These are phyloP conservation scores for Valencia hispanica DNA, from an alignment of 2,797 vertebrate species.

Conservation along the genomic window DNA sequence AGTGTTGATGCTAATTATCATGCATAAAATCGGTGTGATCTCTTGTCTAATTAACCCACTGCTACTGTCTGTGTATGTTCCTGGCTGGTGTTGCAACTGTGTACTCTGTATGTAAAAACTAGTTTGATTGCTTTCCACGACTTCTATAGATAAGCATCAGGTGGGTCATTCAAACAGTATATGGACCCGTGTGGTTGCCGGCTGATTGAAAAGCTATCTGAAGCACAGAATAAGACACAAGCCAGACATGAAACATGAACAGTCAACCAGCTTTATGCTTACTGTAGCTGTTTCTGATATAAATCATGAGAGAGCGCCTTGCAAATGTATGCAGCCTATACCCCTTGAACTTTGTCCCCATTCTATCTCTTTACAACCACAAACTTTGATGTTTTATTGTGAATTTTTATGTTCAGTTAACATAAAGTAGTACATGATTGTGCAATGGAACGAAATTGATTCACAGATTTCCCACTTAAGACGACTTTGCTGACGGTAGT, in stretches of 20 bases:
- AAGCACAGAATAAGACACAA: not conserved
- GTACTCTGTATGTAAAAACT: not conserved
- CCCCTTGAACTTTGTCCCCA: too few species aligned
- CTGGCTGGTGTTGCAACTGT: not conserved
- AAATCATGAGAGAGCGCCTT: constrained; percentile 19
- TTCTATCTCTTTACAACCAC: not conserved
- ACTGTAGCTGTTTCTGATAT: constrained; percentile 4
- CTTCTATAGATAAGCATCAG: too few species aligned
- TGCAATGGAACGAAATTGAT: too few species aligned
- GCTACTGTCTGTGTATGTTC: not conserved
- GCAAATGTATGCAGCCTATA: too few species aligned
- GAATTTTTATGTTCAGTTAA: not conserved
- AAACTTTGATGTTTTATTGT: not conserved
- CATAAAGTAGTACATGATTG: too few species aligned
- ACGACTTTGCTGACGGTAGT: too few species aligned
- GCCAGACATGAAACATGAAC: not conserved
- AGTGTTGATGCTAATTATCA: constrained; percentile 1
- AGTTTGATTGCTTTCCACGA: not conserved
- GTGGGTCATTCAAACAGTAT: not conserved
- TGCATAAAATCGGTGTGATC: not conserved
- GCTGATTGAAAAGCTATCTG: not conserved
- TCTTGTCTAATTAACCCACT: constrained; percentile 4
- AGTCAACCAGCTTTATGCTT: not conserved
- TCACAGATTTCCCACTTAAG: too few species aligned
- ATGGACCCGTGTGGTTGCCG: too few species aligned